Percentiles rank a stretch among this genome's conserved stretches.
Evolutionary conservation across 2,888 invertebrate genomes (phyloP).

Genomic region (Epirrhoe tristata): DNA sequence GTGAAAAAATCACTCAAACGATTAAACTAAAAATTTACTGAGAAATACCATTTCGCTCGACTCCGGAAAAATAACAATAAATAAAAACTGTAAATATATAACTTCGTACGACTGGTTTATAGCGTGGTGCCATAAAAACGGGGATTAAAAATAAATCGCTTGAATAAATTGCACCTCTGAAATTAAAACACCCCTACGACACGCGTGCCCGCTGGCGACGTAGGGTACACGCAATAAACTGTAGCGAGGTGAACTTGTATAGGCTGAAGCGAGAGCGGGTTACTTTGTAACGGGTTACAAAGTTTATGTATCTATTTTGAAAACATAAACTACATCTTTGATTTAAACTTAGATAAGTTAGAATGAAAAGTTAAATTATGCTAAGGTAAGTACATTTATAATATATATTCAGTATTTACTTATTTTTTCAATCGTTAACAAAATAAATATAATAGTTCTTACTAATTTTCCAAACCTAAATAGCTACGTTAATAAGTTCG

Average conservation of each 20-base stretch:
- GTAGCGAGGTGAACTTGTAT: slow-evolving; percentile 49
- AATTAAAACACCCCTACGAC: slow-evolving; percentile 83
- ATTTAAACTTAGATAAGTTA: no score
- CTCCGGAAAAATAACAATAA: slow-evolving; percentile 41
- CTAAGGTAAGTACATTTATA: no score
- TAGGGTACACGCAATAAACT: slow-evolving; percentile 44
- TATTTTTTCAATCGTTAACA: no score
- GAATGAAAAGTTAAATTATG: no score
- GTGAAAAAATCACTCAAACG: neutral
- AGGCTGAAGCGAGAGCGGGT: slow-evolving; percentile 11
- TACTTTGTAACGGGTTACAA: neutral
- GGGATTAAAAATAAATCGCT: slow-evolving; percentile 86
- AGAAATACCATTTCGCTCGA: slow-evolving; percentile 26
- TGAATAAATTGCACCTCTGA: slow-evolving; percentile 85
- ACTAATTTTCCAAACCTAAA: no score
- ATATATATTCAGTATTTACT: no score
- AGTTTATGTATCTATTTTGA: neutral
- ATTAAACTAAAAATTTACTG: slow-evolving; percentile 6
- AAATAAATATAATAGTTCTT: no score
- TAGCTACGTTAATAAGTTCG: no score
- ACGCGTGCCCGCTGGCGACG: slow-evolving; percentile 69
- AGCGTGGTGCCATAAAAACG: slow-evolving; percentile 82
- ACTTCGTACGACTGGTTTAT: slow-evolving; percentile 79
- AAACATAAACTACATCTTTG: no score
- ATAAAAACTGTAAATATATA: slow-evolving; percentile 66